These are phyloP conservation scores for Protaetia brevitarsis DNA, from an alignment of 1,140 invertebrate genomes.

Conservation along the genomic window DNA sequence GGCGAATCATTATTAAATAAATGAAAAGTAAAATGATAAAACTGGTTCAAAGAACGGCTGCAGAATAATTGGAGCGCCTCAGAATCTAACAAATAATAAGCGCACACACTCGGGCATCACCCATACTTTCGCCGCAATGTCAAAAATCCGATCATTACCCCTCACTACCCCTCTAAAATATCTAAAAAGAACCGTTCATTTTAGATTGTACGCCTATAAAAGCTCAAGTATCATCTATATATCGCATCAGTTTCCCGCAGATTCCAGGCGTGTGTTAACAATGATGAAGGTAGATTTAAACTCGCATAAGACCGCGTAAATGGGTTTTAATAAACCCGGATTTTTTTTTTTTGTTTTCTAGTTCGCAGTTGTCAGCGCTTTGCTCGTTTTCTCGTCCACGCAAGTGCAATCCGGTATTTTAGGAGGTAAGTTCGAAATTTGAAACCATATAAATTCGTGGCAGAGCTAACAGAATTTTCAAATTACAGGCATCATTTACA, in stretches of 20 bases:
- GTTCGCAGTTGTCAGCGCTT: conserved; percentile 10
- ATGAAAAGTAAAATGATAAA: conserved; percentile 13
- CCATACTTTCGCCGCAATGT: conserved; percentile 7
- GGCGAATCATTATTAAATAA: too few species aligned
- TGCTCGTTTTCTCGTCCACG: neutral
- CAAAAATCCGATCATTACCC: conserved; percentile 14
- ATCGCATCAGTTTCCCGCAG: neutral
- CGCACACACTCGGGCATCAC: neutral
- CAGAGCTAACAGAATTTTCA: too few species aligned
- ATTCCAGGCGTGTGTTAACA: neutral
- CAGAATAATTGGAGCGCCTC: conserved; percentile 6
- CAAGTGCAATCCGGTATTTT: conserved; percentile 5
- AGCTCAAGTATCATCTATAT: neutral
- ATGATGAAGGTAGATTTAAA: conserved; percentile 13
- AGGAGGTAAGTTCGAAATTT: conserved; percentile 1
- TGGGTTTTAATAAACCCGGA: too few species aligned
- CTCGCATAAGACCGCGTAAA: too few species aligned
- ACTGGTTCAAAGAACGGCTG: neutral
- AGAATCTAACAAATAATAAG: neutral
- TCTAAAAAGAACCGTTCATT: conserved; percentile 16
- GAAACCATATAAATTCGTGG: too few species aligned
- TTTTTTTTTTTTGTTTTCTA: conserved; percentile 3
- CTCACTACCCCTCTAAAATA: conserved; percentile 10
- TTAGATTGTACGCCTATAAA: conserved; percentile 18
- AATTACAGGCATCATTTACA: too few species aligned